Percentiles rank a stretch among this genome's conserved stretches.
Conservation (phyloP, 2,797 vertebrate species). For the Peromyscus eremicus region DNA sequence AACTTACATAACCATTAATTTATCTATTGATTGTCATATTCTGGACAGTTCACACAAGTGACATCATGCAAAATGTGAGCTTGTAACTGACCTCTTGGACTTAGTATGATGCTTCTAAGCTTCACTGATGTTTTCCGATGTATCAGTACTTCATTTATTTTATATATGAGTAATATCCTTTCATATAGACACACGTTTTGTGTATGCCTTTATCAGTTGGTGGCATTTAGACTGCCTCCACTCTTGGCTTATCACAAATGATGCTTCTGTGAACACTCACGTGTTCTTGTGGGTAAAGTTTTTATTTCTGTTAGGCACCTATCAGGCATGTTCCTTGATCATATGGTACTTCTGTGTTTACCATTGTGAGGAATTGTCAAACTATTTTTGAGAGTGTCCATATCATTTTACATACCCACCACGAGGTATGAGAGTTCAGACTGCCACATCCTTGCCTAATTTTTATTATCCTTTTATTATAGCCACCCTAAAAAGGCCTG, state of each 20-base stretch:
- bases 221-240: not conserved
- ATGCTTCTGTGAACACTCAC: not conserved
- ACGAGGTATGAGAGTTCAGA: not conserved
- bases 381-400: not conserved
- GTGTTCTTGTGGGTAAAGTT: not conserved
- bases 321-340: not conserved
- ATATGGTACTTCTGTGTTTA: not conserved
- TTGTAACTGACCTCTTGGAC: not conserved
- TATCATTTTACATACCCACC: not conserved
- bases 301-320: slow-evolving; percentile 11
- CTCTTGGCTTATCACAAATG: not conserved
- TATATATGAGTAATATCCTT: not conserved
- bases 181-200: not conserved
- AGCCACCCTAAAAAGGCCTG: not conserved
- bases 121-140: not conserved
- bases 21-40: not conserved
- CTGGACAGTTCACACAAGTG: not conserved
- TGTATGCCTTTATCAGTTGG: not conserved
- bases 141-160: not conserved
- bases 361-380: not conserved
- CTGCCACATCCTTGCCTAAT: not conserved
- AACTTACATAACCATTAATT: not conserved
- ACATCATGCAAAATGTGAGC: not conserved
- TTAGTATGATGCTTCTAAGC: not conserved
- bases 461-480: not conserved